These are phyloP conservation scores for Macrostomum lignano DNA, from an alignment of 1,140 invertebrate genomes.

Conservation along the genomic window DNA sequence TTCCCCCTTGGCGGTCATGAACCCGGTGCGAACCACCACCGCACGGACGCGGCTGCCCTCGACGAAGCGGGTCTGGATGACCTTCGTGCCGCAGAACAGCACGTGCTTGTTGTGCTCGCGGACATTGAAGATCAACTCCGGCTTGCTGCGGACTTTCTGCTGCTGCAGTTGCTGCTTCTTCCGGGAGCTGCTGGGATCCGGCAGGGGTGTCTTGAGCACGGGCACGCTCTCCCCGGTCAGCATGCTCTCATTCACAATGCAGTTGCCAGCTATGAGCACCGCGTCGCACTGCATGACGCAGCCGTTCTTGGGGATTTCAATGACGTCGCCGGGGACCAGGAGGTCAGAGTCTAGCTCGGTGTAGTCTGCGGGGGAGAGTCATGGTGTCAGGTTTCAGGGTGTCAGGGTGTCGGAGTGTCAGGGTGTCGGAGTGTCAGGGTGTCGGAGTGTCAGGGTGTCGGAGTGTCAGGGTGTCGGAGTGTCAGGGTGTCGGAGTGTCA, in stretches of 20 bases:
- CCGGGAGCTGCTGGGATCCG: conserved; percentile 25
- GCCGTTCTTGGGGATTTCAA: conserved; percentile 51
- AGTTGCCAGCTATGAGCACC: conserved; percentile 52
- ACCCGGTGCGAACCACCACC: conserved; percentile 54
- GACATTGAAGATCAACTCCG: conserved; percentile 18
- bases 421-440: too few relatives aligned
- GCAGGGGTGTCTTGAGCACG: conserved; percentile 57
- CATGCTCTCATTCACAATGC: conserved; percentile 71
- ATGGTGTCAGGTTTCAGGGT: too few relatives aligned
- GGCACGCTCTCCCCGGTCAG: conserved; percentile 70
- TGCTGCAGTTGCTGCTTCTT: background rate
- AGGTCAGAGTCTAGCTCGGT: too few relatives aligned
- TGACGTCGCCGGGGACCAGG: conserved; percentile 59
- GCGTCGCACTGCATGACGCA: conserved; percentile 67
- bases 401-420: too few relatives aligned
- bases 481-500: too few relatives aligned
- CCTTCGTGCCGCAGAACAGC: conserved; percentile 66
- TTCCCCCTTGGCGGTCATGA: conserved; percentile 58
- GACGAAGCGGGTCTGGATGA: conserved; percentile 75
- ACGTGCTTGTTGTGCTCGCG: conserved; percentile 55
- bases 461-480: too few relatives aligned
- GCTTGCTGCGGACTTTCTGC: background rate
- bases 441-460: too few relatives aligned
- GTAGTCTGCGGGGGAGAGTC: too few relatives aligned
- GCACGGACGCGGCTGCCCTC: conserved; percentile 38